These are phyloP conservation scores for Syngnathus rostellatus DNA, from an alignment of 2,797 vertebrate species.

Conservation along the genomic window DNA sequence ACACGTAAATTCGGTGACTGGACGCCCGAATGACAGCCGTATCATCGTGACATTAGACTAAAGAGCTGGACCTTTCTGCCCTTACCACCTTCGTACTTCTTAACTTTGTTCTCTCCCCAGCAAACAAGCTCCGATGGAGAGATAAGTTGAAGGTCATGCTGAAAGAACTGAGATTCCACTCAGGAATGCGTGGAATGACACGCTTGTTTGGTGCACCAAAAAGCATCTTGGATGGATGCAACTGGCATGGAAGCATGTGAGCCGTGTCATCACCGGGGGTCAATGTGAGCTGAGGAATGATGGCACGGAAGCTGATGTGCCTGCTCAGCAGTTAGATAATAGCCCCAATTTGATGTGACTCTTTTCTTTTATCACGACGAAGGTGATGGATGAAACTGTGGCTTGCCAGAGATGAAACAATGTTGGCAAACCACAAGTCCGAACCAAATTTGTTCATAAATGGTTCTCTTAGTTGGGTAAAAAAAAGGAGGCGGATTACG, in stretches of 20 bases:
- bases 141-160: constrained; percentile 73
- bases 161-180: constrained; percentile 63
- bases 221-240: constrained; percentile 47
- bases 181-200: constrained; percentile 70
- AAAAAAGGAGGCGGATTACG: too few relatives aligned
- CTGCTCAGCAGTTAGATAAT: constrained; percentile 21
- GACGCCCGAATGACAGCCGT: not conserved
- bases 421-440: not conserved
- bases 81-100: constrained; percentile 13
- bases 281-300: constrained; percentile 17
- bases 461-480: too few relatives aligned
- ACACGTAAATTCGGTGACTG: not conserved
- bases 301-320: constrained; percentile 8
- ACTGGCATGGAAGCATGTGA: constrained; percentile 40
- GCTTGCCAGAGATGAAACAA: not conserved
- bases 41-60: not conserved
- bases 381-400: not conserved
- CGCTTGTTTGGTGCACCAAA: constrained; percentile 53
- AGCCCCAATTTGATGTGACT: not conserved
- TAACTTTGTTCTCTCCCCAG: constrained; percentile 26
- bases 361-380: not conserved
- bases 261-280: constrained; percentile 41
- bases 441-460: not conserved
- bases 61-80: not conserved
- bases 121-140: constrained; percentile 68